Conservation (phyloP, 2,888 invertebrate genomes). For the Zaprionus lineosus region DNA sequence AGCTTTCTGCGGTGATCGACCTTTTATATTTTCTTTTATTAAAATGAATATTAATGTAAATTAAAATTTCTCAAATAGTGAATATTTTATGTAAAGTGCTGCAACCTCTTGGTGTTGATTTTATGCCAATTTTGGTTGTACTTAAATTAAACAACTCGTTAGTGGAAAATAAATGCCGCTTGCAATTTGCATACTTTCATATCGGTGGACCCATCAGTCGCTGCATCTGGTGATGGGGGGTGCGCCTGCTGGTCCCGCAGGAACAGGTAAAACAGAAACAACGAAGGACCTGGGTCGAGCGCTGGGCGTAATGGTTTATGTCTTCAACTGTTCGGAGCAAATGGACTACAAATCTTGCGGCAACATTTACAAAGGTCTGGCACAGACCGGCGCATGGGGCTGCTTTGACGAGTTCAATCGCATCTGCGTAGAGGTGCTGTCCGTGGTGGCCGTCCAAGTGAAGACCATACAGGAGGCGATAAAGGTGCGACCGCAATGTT, state of each 20-base stretch:
- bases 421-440: constrained; percentile 97
- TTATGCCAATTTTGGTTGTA: constrained; percentile 42
- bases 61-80: constrained; percentile 35
- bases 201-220: constrained; percentile 83
- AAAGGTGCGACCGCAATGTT: constrained; percentile 84
- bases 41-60: no score
- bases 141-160: constrained; percentile 76
- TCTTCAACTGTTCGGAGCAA: constrained; percentile 98
- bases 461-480: constrained; percentile 94
- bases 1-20: no score
- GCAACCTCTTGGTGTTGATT: constrained; percentile 45
- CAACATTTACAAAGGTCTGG: constrained; percentile 96
- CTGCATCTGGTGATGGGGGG: constrained; percentile 97
- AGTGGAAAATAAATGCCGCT: constrained; percentile 67
- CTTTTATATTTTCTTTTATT: no score
- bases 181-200: constrained; percentile 66
- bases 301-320: constrained; percentile 98
- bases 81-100: constrained; percentile 6
- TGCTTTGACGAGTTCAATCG: constrained; percentile 99
- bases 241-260: constrained; percentile 97
- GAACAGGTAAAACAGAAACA: constrained; percentile 98
- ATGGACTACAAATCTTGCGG: constrained; percentile 99
- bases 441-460: constrained; percentile 97
- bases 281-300: constrained; percentile 98
- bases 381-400: constrained; percentile 98